Conservation (phyloP, 2,888 invertebrate species). For the Xanthorhoe spadicearia region DNA sequence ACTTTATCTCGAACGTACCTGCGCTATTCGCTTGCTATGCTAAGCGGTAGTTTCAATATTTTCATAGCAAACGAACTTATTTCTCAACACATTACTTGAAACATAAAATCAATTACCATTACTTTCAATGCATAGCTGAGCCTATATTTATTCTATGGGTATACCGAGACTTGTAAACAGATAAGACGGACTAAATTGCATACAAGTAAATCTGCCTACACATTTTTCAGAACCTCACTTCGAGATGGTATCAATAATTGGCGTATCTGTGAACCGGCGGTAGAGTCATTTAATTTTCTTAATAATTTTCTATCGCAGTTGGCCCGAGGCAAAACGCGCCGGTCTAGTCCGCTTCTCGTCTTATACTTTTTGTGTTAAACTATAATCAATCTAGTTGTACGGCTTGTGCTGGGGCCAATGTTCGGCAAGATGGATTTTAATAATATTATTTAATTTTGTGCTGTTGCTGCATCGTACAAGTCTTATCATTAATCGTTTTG, state of each 20-base stretch:
- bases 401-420: slow-evolving; percentile 59
- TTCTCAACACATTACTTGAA: slow-evolving; percentile 56
- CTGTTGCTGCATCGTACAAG: slow-evolving; percentile 2
- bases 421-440: slow-evolving; percentile 28
- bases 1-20: slow-evolving; percentile 36
- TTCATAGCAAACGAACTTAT: slow-evolving; percentile 46
- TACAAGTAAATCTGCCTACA: slow-evolving; percentile 64
- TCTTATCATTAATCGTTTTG: neutral
- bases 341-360: slow-evolving; percentile 67
- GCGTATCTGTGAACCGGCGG: slow-evolving; percentile 78
- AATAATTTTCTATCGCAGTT: slow-evolving; percentile 82
- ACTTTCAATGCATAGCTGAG: slow-evolving; percentile 58
- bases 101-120: slow-evolving; percentile 75
- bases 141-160: slow-evolving; percentile 34
- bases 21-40: slow-evolving; percentile 35
- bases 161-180: slow-evolving; percentile 50
- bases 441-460: slow-evolving; percentile 26
- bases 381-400: slow-evolving; percentile 78
- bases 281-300: slow-evolving; percentile 84
- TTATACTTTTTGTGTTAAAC: slow-evolving; percentile 74
- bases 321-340: slow-evolving; percentile 66
- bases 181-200: slow-evolving; percentile 57
- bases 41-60: slow-evolving; percentile 41
- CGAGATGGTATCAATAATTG: slow-evolving; percentile 82
- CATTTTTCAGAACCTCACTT: slow-evolving; percentile 70